Evolutionary conservation across 2,113 vertebrate genomes (phyloP).

Genomic region (Hippocampus mohnikei): DNA sequence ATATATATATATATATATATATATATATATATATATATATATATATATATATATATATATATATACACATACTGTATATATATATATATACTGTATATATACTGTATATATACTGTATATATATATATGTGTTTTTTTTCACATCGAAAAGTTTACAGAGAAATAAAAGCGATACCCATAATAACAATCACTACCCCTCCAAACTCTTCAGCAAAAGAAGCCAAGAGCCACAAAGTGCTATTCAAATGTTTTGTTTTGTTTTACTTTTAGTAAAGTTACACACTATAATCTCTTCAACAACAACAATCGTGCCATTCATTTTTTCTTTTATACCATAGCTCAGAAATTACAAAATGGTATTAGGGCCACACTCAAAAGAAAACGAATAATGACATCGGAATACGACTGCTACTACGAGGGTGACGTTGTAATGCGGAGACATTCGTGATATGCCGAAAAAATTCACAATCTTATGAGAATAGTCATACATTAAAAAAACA

Average conservation of each 20-base stretch:
- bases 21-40: neutral
- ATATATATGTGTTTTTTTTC: constrained; percentile 16
- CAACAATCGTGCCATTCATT: constrained; percentile 60
- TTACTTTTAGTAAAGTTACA: constrained; percentile 73
- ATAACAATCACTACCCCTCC: constrained; percentile 56
- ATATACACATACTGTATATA: too few relatives aligned
- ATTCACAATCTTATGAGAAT: constrained; percentile 43
- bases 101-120: neutral
- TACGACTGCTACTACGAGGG: neutral
- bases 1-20: constrained; percentile 6
- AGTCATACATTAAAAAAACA: too few relatives aligned
- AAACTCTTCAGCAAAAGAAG: constrained; percentile 68
- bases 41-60: too few relatives aligned
- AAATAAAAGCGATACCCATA: constrained; percentile 72
- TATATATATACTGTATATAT: constrained; percentile 2
- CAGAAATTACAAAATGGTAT: constrained; percentile 1
- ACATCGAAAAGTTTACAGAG: constrained; percentile 77
- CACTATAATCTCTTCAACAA: constrained; percentile 67
- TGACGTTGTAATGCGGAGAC: neutral
- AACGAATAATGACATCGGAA: neutral
- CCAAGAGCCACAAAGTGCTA: constrained; percentile 80
- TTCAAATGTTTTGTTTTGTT: constrained; percentile 61
- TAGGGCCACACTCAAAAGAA: constrained; percentile 4
- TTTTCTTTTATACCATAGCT: constrained; percentile 60
- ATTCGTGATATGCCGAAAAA: constrained; percentile 2